Percentiles rank a stretch among this genome's conserved stretches.
phyloP scores from a whole-genome alignment of 2,797 vertebrate species.

The Etheostoma perlongum region DNA sequence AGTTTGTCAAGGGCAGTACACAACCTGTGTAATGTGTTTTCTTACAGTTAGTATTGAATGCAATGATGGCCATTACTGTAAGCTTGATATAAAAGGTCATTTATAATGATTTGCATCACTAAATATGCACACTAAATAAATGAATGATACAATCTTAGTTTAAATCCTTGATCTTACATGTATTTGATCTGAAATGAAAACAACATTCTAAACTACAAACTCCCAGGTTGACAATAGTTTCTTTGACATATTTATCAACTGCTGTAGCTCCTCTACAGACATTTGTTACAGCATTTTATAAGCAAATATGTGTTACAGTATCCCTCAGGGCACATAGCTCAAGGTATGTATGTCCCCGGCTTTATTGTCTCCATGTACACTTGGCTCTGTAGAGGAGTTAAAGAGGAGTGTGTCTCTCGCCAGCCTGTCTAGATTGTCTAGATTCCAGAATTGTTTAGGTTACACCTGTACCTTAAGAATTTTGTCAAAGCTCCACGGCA shows the following conservation, averaged over 20 bases:
- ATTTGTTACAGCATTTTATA: neutral
- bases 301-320: neutral
- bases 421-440: slow-evolving; percentile 71
- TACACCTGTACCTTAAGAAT: slow-evolving; percentile 24
- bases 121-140: neutral
- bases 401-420: slow-evolving; percentile 30
- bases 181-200: slow-evolving; percentile 17
- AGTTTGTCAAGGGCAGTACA: neutral
- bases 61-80: neutral
- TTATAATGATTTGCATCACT: neutral
- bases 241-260: neutral
- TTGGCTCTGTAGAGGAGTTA: slow-evolving; percentile 28
- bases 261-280: neutral
- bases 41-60: neutral
- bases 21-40: neutral
- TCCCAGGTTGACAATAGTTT: neutral
- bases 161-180: neutral
- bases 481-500: slow-evolving; percentile 30
- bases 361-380: slow-evolving; percentile 27
- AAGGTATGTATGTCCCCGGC: neutral
- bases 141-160: slow-evolving; percentile 9
- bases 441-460: slow-evolving; percentile 66
- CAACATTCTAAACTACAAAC: slow-evolving; percentile 2
- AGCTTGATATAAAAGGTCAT: neutral
- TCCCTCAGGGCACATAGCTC: neutral